phyloP scores from a whole-genome alignment of 2,113 vertebrate species.

The Tinamus guttatus region DNA sequence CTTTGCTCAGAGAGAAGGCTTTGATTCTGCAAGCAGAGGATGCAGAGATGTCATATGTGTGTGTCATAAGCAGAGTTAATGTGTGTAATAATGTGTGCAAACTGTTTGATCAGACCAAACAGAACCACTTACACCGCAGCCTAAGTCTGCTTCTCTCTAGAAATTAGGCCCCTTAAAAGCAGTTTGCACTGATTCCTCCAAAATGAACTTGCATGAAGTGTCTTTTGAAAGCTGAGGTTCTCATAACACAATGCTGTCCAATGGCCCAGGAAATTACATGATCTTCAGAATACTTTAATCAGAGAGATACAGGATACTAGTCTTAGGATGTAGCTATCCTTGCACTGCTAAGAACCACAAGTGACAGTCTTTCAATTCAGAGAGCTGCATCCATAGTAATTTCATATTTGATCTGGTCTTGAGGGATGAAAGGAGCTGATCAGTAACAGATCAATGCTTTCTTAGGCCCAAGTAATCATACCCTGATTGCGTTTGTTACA shows the following conservation, averaged over 20 bases:
- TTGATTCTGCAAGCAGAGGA: neutral
- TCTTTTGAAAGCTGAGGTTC: neutral
- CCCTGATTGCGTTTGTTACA: neutral
- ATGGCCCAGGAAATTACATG: neutral
- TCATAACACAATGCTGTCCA: neutral
- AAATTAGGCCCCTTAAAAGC: conserved; percentile 1
- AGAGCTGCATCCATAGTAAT: neutral
- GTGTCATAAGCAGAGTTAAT: neutral
- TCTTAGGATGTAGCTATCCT: neutral
- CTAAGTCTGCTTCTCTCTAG: neutral
- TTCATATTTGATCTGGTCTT: neutral
- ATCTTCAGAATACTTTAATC: neutral
- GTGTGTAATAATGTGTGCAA: neutral
- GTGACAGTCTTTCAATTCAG: neutral
- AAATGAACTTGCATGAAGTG: neutral
- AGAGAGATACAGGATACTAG: neutral
- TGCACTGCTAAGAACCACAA: neutral
- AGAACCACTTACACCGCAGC: neutral
- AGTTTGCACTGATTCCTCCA: neutral
- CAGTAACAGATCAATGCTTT: neutral
- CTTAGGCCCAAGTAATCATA: neutral
- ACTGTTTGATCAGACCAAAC: neutral
- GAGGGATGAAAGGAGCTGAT: neutral
- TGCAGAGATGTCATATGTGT: accelerated
- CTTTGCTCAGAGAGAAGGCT: neutral